Conservation (phyloP, 2,113 vertebrate species). For the Anguilla rostrata region DNA sequence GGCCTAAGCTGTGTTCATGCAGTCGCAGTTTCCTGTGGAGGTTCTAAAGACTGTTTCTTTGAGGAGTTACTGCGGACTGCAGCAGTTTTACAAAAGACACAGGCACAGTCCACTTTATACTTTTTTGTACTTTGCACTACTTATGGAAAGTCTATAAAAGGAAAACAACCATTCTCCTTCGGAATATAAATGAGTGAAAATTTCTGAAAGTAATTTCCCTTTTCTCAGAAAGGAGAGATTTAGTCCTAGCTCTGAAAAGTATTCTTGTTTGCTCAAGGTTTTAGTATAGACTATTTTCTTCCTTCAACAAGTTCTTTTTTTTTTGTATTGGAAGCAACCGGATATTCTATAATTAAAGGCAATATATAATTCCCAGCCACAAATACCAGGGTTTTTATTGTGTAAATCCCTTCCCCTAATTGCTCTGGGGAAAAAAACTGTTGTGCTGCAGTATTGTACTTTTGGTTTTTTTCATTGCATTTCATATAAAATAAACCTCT, state of each 20-base stretch:
- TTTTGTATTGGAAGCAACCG: background rate
- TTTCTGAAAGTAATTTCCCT: background rate
- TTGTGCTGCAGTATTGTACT: background rate
- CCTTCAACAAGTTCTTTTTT: background rate
- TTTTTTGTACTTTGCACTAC: background rate
- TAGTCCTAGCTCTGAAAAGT: background rate
- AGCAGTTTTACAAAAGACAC: background rate
- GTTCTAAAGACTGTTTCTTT: background rate
- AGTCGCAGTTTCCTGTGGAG: background rate
- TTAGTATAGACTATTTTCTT: background rate
- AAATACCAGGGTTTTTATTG: background rate
- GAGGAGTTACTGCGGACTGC: background rate
- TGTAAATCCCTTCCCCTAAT: background rate
- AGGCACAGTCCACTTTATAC: background rate
- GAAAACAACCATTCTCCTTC: background rate
- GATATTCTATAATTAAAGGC: background rate
- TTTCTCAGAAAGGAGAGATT: constrained; percentile 16
- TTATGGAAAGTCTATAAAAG: background rate
- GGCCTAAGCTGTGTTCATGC: background rate
- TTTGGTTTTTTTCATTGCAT: background rate
- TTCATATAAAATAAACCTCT: background rate
- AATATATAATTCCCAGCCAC: background rate
- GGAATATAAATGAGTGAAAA: background rate
- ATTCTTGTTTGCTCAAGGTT: constrained; percentile 18
- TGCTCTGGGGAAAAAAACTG: background rate